Base-by-base conservation (phyloP, 2,888 invertebrate species). In the Anagyrus pseudococci region DNA sequence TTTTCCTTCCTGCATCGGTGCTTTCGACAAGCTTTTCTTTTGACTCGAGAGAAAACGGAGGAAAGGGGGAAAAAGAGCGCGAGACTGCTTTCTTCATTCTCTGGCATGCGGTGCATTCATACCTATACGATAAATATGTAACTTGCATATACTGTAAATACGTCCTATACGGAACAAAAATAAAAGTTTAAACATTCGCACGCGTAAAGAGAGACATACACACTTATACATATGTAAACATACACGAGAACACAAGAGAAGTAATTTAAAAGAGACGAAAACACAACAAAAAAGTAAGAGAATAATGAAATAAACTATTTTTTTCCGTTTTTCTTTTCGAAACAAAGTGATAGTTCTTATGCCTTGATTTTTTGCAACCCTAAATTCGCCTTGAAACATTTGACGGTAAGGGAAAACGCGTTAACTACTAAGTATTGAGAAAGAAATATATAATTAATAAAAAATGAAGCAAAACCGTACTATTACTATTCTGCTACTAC, bases 291-390 rank as follows among this genome's bases (percentile, higher is more conserved):
- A 49, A 47, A 37, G 40, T 58, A 62, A n/a, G n/a, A n/a, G n/a
- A n/a, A 64, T 48, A 62, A 62, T 19, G 52, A 64, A 67, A 62
- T 68, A 68, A 55, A 53, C 43, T 59, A 58, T 49, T 29, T 66
- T 56, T 72, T 69, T 69, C 15, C 23, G n/a, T 50, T 52, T 62
- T 52, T 44, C 46, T 66, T 67, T 66, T 50, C 66, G 64, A 66
- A 70, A 57, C 69, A 68, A 66, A 68, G 68, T 73, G 72, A 76
- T 73, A 74, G 73, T 71, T 73, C 62, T 56, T 63, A 49, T 72
- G 75, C 74, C 75, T 74, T 75, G 70, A 72, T 75, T 75, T 73
- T 72, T 49, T 37, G 70, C 72, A 76, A 69, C 70, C 72, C 71
- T 70, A 64, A 68, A 72, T 73, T 64, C 69, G 70, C 70, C 71